These are phyloP conservation scores for Proterorhinus semilunaris DNA, from an alignment of 2,113 vertebrate species.

Conservation along the genomic window DNA sequence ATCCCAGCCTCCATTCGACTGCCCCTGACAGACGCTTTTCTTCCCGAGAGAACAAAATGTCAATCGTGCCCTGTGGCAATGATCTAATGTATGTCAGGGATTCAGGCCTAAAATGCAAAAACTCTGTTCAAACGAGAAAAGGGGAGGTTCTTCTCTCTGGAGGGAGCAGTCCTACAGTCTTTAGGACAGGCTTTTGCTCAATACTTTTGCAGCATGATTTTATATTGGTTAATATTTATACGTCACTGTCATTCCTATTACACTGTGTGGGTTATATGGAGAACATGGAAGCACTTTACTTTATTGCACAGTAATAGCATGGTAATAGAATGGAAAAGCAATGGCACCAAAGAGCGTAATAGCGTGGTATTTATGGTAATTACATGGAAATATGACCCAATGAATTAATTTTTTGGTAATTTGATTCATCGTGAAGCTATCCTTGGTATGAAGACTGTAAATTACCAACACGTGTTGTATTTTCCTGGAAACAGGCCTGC, in stretches of 20 bases:
- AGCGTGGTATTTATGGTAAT: no score
- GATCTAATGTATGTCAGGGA: constrained; percentile 55
- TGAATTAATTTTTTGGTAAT: no score
- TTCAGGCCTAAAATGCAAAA: constrained; percentile 24
- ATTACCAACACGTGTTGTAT: no score
- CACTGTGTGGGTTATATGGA: constrained; percentile 28
- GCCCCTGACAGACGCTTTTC: constrained; percentile 35
- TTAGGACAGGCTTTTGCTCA: constrained; percentile 21
- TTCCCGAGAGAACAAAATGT: constrained; percentile 29
- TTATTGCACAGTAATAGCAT: no score
- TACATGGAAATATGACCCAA: no score
- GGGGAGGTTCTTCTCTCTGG: constrained; percentile 13
- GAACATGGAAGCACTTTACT: constrained; percentile 29
- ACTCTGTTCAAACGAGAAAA: constrained; percentile 7
- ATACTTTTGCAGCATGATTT: constrained; percentile 52
- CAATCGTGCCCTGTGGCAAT: constrained; percentile 56
- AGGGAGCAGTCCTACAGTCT: constrained; percentile 14
- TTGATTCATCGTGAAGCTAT: no score
- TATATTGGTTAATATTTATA: constrained; percentile 50
- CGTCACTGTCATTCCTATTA: constrained; percentile 27
- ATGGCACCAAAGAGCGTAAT: no score
- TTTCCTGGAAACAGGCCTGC: no score
- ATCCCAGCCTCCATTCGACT: constrained; percentile 34
- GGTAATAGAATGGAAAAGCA: no score
- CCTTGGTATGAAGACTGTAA: no score